phyloP scores from a whole-genome alignment of 2,888 invertebrate genomes.

The Drosophila mayaguana region DNA sequence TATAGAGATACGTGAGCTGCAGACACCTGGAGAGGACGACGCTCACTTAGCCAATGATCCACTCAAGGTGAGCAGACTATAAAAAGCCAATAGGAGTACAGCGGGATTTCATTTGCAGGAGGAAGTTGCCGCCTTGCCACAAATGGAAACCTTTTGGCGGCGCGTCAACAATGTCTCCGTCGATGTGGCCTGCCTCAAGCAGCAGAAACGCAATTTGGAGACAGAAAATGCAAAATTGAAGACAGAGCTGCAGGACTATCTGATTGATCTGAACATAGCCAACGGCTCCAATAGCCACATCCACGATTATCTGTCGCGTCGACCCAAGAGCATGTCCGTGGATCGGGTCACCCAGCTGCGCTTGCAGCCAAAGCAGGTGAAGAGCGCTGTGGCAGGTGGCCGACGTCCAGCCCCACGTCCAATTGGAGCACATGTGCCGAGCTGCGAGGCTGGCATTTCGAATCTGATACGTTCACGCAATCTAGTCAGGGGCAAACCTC shows the following conservation, averaged over 20 bases:
- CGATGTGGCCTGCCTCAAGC: slow-evolving; percentile 86
- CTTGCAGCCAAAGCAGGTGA: slow-evolving; percentile 63
- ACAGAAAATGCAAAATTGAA: slow-evolving; percentile 89
- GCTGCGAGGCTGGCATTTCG: slow-evolving; percentile 86
- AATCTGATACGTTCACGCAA: slow-evolving; percentile 86
- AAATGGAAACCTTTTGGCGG: slow-evolving; percentile 90
- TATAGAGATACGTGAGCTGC: slow-evolving; percentile 79
- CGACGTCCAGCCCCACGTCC: slow-evolving; percentile 16
- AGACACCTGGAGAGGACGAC: slow-evolving; percentile 60
- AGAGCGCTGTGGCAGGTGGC: slow-evolving; percentile 58
- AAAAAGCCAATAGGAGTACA: not conserved
- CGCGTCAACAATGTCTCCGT: slow-evolving; percentile 87
- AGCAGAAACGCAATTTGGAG: slow-evolving; percentile 83
- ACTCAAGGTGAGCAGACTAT: slow-evolving; percentile 40
- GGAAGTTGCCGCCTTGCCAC: slow-evolving; percentile 86
- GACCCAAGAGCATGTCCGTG: slow-evolving; percentile 84
- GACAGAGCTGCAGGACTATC: slow-evolving; percentile 87
- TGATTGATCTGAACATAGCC: slow-evolving; percentile 87
- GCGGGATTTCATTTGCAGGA: slow-evolving; percentile 76
- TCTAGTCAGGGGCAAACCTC: slow-evolving; percentile 66
- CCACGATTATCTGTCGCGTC: slow-evolving; percentile 79
- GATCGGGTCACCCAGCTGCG: slow-evolving; percentile 81
- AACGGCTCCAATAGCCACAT: slow-evolving; percentile 81
- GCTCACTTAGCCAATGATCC: slow-evolving; percentile 64
- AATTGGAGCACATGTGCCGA: slow-evolving; percentile 35